Conservation (phyloP, 2,113 vertebrate species). For the Alaudala cheleensis region DNA sequence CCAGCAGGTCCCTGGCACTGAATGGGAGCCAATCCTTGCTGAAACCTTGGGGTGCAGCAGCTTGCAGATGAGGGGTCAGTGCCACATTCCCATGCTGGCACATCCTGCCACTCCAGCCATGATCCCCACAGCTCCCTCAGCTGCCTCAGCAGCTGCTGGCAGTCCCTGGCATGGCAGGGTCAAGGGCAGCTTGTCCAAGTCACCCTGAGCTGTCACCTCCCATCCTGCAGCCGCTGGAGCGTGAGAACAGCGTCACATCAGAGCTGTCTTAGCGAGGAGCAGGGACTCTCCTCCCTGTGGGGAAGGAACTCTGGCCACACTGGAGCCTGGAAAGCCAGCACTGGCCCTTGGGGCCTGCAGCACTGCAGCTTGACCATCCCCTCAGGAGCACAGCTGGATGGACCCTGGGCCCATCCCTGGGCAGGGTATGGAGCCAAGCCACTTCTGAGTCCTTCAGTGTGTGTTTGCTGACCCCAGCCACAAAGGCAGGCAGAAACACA, state of each 20-base stretch:
- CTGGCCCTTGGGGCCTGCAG: background rate
- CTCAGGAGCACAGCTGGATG: background rate
- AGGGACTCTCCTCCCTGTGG: fast-evolving
- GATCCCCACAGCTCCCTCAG: fast-evolving
- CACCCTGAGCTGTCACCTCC: background rate
- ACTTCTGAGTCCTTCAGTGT: fast-evolving
- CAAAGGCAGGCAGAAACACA: background rate
- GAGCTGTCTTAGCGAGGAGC: fast-evolving
- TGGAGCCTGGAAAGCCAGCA: fast-evolving
- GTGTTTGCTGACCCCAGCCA: background rate
- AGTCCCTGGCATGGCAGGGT: background rate
- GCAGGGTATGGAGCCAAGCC: background rate
- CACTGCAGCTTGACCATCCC: background rate
- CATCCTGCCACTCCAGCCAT: background rate
- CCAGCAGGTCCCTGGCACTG: background rate
- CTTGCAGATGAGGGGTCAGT: fast-evolving
- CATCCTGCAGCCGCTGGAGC: background rate
- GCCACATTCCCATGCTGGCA: fast-evolving
- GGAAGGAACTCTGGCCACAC: background rate
- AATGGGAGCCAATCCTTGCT: background rate
- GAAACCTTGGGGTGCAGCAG: fast-evolving
- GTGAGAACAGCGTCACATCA: fast-evolving
- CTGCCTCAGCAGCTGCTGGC: background rate
- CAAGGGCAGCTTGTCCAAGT: background rate
- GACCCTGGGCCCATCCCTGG: background rate